A percentile compares a stretch with the other conserved stretches of the same genome.
phyloP scores from a whole-genome alignment of 2,797 vertebrate species.

The Cyclopterus lumpus region DNA sequence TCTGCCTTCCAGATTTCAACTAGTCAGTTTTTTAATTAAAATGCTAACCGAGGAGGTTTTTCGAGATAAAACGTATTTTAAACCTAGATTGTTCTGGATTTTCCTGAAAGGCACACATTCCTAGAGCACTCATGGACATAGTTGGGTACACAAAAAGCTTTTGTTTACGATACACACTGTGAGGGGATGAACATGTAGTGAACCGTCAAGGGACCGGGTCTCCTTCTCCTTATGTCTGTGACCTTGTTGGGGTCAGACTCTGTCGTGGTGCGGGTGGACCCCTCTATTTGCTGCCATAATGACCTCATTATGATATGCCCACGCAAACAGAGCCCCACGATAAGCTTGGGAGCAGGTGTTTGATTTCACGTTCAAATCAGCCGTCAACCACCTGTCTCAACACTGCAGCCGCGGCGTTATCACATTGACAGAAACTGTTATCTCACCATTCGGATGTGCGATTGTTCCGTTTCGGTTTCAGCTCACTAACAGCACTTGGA shows the following conservation, averaged over 20 bases:
- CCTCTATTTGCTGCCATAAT: slow-evolving; percentile 49
- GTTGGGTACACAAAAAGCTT: not conserved
- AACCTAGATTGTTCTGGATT: slow-evolving; percentile 1
- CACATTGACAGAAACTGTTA: slow-evolving; percentile 52
- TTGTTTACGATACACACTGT: not conserved
- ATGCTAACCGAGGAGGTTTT: not conserved
- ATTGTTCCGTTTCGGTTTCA: slow-evolving; percentile 56
- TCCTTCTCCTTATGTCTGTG: slow-evolving; percentile 29
- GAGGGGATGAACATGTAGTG: not conserved
- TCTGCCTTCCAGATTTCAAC: slow-evolving; percentile 26
- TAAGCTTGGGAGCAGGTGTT: slow-evolving; percentile 70
- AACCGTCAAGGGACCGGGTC: slow-evolving; percentile 5
- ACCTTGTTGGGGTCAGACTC: slow-evolving; percentile 49
- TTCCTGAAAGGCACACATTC: not conserved
- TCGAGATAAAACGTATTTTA: slow-evolving; percentile 18
- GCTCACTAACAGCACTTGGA: slow-evolving; percentile 26
- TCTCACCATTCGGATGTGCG: slow-evolving; percentile 40
- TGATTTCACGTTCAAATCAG: slow-evolving; percentile 58
- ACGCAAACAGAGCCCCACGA: slow-evolving; percentile 44
- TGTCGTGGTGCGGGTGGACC: slow-evolving; percentile 26
- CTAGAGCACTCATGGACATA: not conserved
- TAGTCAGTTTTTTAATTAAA: slow-evolving; percentile 26
- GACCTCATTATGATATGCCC: slow-evolving; percentile 60
- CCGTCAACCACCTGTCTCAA: slow-evolving; percentile 51
- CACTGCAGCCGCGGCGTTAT: slow-evolving; percentile 43